Percentiles rank a stretch among this genome's conserved stretches.
phyloP scores from a whole-genome alignment of 2,797 vertebrate genomes.

The Rallus crepitans region DNA sequence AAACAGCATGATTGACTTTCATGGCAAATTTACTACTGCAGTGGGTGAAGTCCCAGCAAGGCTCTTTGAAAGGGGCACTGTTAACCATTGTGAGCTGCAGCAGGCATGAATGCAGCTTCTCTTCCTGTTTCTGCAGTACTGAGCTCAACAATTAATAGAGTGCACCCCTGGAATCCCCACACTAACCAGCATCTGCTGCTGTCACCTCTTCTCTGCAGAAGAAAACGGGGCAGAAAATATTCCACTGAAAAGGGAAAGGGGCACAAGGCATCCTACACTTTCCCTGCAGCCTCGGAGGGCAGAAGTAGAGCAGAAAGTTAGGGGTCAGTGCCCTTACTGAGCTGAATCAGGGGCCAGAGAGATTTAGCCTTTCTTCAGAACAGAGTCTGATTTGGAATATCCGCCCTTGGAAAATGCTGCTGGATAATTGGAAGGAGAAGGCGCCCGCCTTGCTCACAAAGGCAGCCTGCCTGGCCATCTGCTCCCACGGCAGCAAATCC shows the following conservation, averaged over 20 bases:
- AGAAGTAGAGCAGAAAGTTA: background rate
- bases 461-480: conserved; percentile 52
- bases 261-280: background rate
- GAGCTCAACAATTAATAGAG: background rate
- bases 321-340: background rate
- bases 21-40: background rate
- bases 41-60: background rate
- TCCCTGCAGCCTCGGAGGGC: background rate
- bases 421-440: background rate
- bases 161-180: background rate
- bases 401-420: background rate
- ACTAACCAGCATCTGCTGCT: conserved; percentile 4
- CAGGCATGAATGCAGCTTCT: background rate
- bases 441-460: background rate
- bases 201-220: background rate
- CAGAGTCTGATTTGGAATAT: background rate
- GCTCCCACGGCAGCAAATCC: conserved; percentile 56
- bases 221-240: conserved; percentile 16
- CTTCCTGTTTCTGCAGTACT: background rate
- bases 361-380: background rate
- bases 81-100: background rate
- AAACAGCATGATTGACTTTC: background rate
- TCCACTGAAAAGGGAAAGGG: background rate
- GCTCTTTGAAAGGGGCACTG: background rate
- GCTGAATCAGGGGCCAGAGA: background rate